These are phyloP conservation scores for Phoeniculus purpureus DNA, from an alignment of 2,797 vertebrate genomes.

Conservation along the genomic window DNA sequence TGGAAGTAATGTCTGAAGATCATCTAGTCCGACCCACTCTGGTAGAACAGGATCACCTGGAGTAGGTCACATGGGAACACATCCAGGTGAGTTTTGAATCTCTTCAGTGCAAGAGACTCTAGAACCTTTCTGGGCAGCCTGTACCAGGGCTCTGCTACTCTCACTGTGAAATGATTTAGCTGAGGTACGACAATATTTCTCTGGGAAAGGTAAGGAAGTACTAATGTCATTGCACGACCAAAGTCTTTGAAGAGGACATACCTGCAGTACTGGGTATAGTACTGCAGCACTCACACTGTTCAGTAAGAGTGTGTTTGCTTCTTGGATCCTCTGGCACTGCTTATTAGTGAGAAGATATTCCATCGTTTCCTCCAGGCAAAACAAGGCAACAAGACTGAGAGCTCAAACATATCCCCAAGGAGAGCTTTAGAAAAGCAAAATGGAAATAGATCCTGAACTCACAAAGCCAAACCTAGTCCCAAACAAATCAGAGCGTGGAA, in stretches of 20 bases:
- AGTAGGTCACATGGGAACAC: too few species aligned
- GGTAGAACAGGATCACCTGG: too few species aligned
- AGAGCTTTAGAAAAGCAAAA: background rate
- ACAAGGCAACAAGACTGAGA: background rate
- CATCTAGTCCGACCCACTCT: too few species aligned
- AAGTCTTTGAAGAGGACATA: background rate
- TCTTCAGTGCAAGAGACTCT: too few species aligned
- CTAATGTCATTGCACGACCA: background rate
- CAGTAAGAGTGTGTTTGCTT: background rate
- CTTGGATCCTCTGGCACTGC: background rate
- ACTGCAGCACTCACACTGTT: background rate
- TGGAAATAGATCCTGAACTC: background rate
- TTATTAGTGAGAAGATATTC: background rate
- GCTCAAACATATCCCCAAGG: background rate
- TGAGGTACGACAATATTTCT: background rate
- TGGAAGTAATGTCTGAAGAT: too few species aligned
- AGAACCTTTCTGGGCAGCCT: too few species aligned
- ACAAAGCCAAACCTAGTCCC: background rate
- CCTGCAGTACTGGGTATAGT: background rate
- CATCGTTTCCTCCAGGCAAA: background rate
- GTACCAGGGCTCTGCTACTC: too few species aligned
- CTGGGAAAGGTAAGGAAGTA: background rate
- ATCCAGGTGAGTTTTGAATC: too few species aligned
- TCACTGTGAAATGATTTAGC: background rate
- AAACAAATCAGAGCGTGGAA: background rate